These are phyloP conservation scores for Synanceia verrucosa DNA, from an alignment of 2,797 vertebrate genomes.

Conservation along the genomic window DNA sequence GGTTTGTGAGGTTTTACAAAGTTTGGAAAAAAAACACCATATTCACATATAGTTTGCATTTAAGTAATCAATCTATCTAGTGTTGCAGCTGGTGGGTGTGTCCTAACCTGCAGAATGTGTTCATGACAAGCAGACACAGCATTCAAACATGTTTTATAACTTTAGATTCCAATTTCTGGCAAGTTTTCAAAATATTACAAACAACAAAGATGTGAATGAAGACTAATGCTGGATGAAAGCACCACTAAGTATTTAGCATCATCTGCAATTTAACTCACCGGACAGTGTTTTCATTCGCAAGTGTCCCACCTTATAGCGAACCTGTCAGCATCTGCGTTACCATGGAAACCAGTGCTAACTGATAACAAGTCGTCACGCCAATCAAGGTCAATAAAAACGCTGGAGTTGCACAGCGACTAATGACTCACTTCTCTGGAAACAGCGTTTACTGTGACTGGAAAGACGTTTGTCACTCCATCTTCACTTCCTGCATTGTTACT, in stretches of 20 bases:
- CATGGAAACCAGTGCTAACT: constrained; percentile 35
- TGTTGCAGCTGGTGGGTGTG: no score
- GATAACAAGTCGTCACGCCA: not conserved
- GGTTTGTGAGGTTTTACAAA: no score
- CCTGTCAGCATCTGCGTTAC: constrained; percentile 42
- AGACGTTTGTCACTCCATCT: not conserved
- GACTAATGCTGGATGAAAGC: not conserved
- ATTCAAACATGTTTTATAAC: no score
- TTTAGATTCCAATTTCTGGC: no score
- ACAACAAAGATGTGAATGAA: not conserved
- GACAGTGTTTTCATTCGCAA: not conserved
- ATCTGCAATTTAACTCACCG: not conserved
- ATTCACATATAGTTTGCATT: no score
- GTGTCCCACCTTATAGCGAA: not conserved
- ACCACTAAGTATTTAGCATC: not conserved
- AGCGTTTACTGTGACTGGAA: constrained; percentile 3
- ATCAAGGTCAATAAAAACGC: not conserved
- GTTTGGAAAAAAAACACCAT: no score
- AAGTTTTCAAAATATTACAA: not conserved
- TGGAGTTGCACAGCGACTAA: not conserved
- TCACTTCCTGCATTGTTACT: constrained; percentile 37
- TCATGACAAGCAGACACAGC: no score
- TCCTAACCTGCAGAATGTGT: no score
- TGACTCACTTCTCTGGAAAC: not conserved
- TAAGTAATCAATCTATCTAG: no score